Evolutionary conservation across 2,113 vertebrate genomes (phyloP).

Genomic region (Zosterops lateralis): DNA sequence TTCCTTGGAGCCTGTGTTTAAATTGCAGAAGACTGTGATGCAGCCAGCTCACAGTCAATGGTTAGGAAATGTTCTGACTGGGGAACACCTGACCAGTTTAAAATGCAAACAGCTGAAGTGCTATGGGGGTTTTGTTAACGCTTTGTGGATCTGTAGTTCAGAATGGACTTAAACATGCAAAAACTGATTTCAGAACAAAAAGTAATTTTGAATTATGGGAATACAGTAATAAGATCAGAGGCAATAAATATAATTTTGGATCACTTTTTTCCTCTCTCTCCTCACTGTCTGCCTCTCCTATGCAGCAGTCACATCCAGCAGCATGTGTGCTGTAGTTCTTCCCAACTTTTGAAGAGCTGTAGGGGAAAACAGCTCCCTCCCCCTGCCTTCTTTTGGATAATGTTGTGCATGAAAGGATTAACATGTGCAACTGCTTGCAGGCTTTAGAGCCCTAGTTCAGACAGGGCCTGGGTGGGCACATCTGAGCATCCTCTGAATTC

Average conservation of each 20-base stretch:
- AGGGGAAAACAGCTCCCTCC: not conserved
- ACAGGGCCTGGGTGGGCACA: not conserved
- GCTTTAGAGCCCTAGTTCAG: accelerated
- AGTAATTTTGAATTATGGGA: not conserved
- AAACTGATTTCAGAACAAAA: not conserved
- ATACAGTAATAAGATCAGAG: not conserved
- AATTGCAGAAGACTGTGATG: not conserved
- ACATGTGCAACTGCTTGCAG: not conserved
- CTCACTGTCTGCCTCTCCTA: not conserved
- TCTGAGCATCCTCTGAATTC: not conserved
- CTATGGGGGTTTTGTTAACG: not conserved
- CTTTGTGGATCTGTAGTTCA: not conserved
- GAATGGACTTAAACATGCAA: not conserved
- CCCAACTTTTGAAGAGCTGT: not conserved
- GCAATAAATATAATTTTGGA: not conserved
- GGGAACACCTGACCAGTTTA: not conserved
- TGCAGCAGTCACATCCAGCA: not conserved
- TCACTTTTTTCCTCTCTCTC: not conserved
- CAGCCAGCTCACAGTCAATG: not conserved
- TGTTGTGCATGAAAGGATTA: not conserved
- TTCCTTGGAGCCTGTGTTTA: not conserved
- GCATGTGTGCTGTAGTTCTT: not conserved
- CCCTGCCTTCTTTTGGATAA: not conserved
- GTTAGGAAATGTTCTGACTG: not conserved
- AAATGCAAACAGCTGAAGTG: not conserved